phyloP scores from a whole-genome alignment of 2,113 vertebrate genomes.

The Peromyscus californicus region DNA sequence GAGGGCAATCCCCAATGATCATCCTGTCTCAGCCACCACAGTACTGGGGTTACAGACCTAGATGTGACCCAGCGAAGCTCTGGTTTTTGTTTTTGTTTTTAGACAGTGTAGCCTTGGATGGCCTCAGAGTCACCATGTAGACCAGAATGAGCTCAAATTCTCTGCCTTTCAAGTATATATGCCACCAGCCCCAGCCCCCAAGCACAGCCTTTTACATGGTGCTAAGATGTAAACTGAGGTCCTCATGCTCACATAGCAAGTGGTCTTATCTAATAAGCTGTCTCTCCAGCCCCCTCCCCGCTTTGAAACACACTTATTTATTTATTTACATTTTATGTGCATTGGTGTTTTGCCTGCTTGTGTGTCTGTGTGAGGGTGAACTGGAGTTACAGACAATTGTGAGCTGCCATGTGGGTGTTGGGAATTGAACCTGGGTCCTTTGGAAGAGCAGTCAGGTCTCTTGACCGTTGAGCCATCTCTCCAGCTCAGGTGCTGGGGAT shows the following conservation, averaged over 20 bases:
- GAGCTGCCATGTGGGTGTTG: too few relatives aligned
- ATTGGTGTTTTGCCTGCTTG: too few relatives aligned
- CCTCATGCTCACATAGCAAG: neutral
- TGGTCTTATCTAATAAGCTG: neutral
- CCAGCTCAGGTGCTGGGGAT: neutral
- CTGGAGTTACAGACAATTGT: too few relatives aligned
- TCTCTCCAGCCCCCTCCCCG: neutral
- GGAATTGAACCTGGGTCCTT: too few relatives aligned
- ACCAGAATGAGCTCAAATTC: neutral
- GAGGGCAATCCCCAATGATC: neutral
- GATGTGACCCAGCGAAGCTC: neutral
- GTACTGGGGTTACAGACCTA: neutral
- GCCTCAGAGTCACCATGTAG: neutral
- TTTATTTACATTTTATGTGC: neutral
- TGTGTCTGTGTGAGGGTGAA: too few relatives aligned
- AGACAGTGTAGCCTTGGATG: too few relatives aligned
- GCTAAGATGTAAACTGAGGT: neutral
- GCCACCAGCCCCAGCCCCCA: neutral
- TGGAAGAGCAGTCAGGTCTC: too few relatives aligned
- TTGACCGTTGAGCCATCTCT: neutral
- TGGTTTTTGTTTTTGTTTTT: slow-evolving; percentile 36
- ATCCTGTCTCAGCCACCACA: neutral
- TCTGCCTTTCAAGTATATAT: neutral
- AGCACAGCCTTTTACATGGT: neutral
- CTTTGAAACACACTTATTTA: neutral